Evolutionary conservation across 2,797 vertebrate species (phyloP).

Genomic region (Enteromius argenteus): DNA sequence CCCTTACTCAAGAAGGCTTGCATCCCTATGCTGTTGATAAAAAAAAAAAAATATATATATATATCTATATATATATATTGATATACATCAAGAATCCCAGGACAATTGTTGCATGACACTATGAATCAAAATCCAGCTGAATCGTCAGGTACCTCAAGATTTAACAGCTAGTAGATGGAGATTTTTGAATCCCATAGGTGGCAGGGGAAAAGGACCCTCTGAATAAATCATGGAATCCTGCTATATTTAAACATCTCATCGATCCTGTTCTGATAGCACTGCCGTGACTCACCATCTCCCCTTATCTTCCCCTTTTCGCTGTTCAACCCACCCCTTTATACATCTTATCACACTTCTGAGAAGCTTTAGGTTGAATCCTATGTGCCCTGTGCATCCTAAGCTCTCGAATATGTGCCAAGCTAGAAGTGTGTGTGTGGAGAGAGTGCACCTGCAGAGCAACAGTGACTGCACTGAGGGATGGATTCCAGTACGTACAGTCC

Average conservation of each 20-base stretch:
- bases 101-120: neutral
- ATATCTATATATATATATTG: neutral
- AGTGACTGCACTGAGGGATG: constrained; percentile 8
- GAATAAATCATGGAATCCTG: constrained; percentile 63
- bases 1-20: neutral
- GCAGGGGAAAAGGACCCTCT: constrained; percentile 57
- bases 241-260: constrained; percentile 68
- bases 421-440: neutral
- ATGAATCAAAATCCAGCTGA: neutral
- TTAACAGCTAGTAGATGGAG: neutral
- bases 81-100: neutral
- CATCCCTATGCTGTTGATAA: neutral
- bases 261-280: constrained; percentile 58
- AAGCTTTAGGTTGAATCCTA: constrained; percentile 12
- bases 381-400: constrained; percentile 23
- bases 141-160: neutral
- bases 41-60: neutral
- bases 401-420: constrained; percentile 1
- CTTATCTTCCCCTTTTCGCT: neutral
- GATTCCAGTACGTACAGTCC: constrained; percentile 3
- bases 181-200: constrained; percentile 48
- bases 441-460: constrained; percentile 37
- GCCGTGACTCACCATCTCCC: constrained; percentile 48
- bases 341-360: neutral
- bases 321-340: neutral